Evolutionary conservation across 1,140 invertebrate genomes (phyloP), one percentile per base, ranked within the genome.

Genomic region (Sweltsa coloradensis): DNA sequence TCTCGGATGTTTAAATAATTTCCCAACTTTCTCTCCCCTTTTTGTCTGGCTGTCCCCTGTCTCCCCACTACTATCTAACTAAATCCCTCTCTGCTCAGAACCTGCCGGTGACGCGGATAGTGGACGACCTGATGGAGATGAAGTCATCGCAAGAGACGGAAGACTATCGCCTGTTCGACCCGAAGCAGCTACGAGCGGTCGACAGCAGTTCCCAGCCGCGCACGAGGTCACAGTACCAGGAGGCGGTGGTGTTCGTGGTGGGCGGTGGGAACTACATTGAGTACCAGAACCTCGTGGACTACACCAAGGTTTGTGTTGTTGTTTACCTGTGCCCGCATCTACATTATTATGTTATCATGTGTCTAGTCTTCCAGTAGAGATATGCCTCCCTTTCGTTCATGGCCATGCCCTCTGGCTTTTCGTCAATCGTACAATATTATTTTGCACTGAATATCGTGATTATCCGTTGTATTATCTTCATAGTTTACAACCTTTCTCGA

Each of bases 231-330:
- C 75, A 77, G 57, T 87, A 86, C 63, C 79, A 87, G 62, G 90
- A 93, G 61, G 89, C 91, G 11, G 83, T 97, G 54, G 93, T 99
- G 6, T 99, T 99, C 66, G 74, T 99, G 41, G 87, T 99, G 23
- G 96, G 96, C 42, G 96, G 96, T 48, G 96, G 96, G 24, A 98
- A 97, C 72, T 99, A 99, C 62, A 97, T 97, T 56, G 96, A 99
- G 68, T 99, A 99, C 65, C 94, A 98, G 65, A 99, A 99, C 75
- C 73, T 99, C 27, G 76, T 90, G 25, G 94, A 98, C 64, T 97
- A 95, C 64, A 85, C 84, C 13, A 96, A 90, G 71, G 79, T 83
- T 67, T 54, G 45, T 49, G 34, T 41, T 46, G 31, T 34, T 40
- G 7, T n/a, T n/a, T n/a, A n/a, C n/a, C n/a, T n/a, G n/a, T n/a